These are phyloP conservation scores for Antigone vipio DNA, from an alignment of 2,113 vertebrate genomes.

Conservation along the genomic window DNA sequence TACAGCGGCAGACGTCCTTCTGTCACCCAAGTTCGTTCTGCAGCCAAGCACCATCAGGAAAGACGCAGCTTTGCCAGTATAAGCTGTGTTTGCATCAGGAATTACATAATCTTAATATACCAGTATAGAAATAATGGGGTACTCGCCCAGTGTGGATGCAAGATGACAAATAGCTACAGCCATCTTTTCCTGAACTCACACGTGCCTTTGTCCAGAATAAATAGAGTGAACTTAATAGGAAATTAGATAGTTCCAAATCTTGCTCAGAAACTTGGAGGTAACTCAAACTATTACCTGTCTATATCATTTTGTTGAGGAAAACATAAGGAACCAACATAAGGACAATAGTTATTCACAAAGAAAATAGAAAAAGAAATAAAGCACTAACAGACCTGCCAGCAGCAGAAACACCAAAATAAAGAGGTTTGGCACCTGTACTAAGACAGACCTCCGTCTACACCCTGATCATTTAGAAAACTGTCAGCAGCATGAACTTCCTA, in stretches of 20 bases:
- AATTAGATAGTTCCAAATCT: background rate
- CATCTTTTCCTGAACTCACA: background rate
- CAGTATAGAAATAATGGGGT: background rate
- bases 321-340: background rate
- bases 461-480: background rate
- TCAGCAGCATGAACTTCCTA: background rate
- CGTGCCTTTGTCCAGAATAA: background rate
- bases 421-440: background rate
- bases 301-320: background rate
- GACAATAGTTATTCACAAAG: background rate
- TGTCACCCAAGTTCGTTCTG: background rate
- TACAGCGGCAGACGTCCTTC: background rate
- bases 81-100: background rate
- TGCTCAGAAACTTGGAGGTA: background rate
- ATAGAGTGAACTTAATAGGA: background rate
- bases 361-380: background rate
- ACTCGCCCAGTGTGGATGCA: background rate
- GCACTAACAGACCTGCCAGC: background rate
- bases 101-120: background rate
- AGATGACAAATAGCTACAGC: background rate
- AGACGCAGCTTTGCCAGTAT: background rate
- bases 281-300: background rate
- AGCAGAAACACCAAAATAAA: background rate
- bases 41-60: background rate
- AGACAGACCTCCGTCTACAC: background rate